Evolutionary conservation across 1,140 invertebrate genomes (phyloP).

Genomic region (Zaprionus lachaisei): DNA sequence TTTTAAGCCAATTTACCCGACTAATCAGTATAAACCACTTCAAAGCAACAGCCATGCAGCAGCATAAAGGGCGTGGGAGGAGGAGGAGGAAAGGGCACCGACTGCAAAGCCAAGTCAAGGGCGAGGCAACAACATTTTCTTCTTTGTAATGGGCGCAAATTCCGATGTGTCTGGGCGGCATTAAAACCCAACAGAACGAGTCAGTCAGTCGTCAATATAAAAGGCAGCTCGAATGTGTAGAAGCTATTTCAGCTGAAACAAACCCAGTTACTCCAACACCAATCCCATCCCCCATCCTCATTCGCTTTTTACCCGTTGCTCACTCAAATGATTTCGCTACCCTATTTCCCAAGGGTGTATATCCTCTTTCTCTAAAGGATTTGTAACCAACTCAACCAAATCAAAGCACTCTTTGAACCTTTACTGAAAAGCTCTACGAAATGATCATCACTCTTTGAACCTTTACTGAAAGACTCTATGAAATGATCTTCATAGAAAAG

Average conservation of each 20-base stretch:
- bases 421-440: accelerated
- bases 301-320: neutral
- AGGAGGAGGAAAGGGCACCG: neutral
- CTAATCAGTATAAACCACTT: slow-evolving; percentile 74
- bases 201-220: slow-evolving; percentile 49
- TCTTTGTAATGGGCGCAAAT: slow-evolving; percentile 59
- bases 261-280: neutral
- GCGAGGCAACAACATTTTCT: slow-evolving; percentile 45
- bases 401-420: too few species aligned
- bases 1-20: slow-evolving; percentile 61
- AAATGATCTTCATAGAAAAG: neutral
- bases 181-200: slow-evolving; percentile 27
- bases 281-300: neutral
- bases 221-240: slow-evolving; percentile 28
- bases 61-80: too few species aligned
- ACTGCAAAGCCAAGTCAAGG: neutral
- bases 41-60: slow-evolving; percentile 53
- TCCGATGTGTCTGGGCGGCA: slow-evolving; percentile 60
- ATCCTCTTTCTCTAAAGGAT: too few species aligned
- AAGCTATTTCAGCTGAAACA: slow-evolving; percentile 19
- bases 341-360: neutral
- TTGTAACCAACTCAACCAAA: too few species aligned
- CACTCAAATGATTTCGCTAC: neutral
- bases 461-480: neutral
- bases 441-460: too few species aligned